Percentiles rank a stretch among this genome's conserved stretches.
phyloP scores from a whole-genome alignment of 1,140 invertebrate genomes.

The Ctenoplectra terminalis region DNA sequence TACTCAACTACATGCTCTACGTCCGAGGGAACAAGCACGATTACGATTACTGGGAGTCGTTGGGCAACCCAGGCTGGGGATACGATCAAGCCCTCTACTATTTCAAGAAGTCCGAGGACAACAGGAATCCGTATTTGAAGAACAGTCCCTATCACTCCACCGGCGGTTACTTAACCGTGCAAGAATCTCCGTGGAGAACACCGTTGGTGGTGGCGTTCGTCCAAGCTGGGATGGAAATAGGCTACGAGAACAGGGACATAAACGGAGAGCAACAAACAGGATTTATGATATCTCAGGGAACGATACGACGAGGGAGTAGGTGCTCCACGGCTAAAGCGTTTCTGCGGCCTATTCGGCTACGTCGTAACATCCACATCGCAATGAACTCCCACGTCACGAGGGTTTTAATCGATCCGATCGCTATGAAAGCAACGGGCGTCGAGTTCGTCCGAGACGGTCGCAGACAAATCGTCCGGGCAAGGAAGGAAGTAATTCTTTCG shows the following conservation, averaged over 20 bases:
- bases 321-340: slow-evolving; percentile 97
- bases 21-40: slow-evolving; percentile 92
- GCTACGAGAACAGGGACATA: slow-evolving; percentile 94
- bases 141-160: slow-evolving; percentile 88
- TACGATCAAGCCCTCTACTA: slow-evolving; percentile 94
- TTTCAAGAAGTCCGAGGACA: slow-evolving; percentile 95
- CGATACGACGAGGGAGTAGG: slow-evolving; percentile 91
- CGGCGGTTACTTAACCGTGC: slow-evolving; percentile 91
- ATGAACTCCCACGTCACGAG: slow-evolving; percentile 90
- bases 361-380: slow-evolving; percentile 91
- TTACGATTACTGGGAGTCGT: slow-evolving; percentile 94
- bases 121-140: slow-evolving; percentile 91
- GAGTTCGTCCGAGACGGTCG: slow-evolving; percentile 89
- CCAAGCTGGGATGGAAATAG: slow-evolving; percentile 92
- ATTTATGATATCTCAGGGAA: slow-evolving; percentile 95
- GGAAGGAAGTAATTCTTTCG: slow-evolving; percentile 90
- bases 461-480: slow-evolving; percentile 86
- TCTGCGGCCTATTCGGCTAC: slow-evolving; percentile 88
- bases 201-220: slow-evolving; percentile 92
- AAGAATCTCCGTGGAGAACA: slow-evolving; percentile 92
- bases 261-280: slow-evolving; percentile 92
- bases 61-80: slow-evolving; percentile 94
- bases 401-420: slow-evolving; percentile 88
- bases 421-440: slow-evolving; percentile 89
- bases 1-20: slow-evolving; percentile 98